Conservation (phyloP, 2,888 invertebrate species). For the Eledona agricola region DNA sequence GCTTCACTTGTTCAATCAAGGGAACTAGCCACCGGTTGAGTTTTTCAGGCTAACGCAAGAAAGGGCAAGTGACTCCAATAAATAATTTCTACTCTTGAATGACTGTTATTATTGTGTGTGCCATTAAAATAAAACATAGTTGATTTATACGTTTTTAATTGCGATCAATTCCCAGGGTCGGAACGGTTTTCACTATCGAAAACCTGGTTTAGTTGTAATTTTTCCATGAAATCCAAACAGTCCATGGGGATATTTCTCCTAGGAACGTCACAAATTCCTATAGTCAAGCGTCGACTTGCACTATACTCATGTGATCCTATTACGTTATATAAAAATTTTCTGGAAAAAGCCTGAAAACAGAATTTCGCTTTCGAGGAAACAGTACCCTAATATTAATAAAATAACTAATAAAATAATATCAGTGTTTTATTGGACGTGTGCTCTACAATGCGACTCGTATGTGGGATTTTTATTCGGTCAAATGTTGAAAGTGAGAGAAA, state of each 20-base stretch:
- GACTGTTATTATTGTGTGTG: constrained; percentile 19
- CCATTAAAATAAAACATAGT: constrained; percentile 17
- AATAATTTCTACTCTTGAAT: neutral
- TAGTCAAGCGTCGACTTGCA: constrained; percentile 43
- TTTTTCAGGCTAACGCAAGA: no score
- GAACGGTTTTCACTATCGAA: neutral
- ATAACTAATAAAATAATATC: constrained; percentile 57
- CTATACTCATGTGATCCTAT: constrained; percentile 62
- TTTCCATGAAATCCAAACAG: constrained; percentile 13
- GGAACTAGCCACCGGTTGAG: no score
- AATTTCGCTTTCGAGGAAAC: constrained; percentile 64
- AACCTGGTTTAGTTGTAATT: neutral
- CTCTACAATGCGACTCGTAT: constrained; percentile 22
- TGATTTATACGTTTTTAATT: constrained; percentile 17
- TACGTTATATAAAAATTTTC: constrained; percentile 69
- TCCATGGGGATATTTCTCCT: constrained; percentile 35
- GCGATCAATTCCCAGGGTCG: neutral
- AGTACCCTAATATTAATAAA: constrained; percentile 58
- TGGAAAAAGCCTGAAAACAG: constrained; percentile 68
- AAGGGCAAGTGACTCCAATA: no score
- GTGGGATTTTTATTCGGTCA: constrained; percentile 24
- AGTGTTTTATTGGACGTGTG: constrained; percentile 19
- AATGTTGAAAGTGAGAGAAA: constrained; percentile 16
- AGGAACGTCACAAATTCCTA: constrained; percentile 39
- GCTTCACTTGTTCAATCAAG: no score